These are phyloP conservation scores for Stegostoma tigrinum DNA, from an alignment of 2,113 vertebrate genomes.

Conservation along the genomic window DNA sequence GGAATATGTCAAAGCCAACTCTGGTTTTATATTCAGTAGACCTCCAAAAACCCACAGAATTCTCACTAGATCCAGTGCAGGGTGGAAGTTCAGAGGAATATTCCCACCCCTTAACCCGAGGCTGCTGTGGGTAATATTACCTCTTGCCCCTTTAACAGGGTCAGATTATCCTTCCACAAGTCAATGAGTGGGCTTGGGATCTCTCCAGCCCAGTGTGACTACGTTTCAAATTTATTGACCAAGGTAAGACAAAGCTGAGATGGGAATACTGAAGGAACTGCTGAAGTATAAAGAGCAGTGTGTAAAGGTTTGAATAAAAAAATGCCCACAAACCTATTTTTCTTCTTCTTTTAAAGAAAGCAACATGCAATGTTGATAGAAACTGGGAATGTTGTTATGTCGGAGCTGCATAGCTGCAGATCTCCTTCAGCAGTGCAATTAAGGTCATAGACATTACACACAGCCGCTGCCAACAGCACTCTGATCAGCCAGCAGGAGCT, in stretches of 20 bases:
- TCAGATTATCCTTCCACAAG: neutral
- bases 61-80: neutral
- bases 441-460: conserved; percentile 23
- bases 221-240: neutral
- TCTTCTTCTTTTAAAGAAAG: neutral
- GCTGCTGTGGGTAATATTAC: neutral
- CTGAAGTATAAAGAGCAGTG: neutral
- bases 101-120: neutral
- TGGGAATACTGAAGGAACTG: neutral
- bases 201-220: neutral
- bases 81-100: neutral
- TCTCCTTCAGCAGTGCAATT: conserved; percentile 27
- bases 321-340: neutral
- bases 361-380: neutral
- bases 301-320: neutral
- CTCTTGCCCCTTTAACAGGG: neutral
- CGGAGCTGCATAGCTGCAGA: neutral
- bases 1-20: neutral
- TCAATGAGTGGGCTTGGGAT: neutral
- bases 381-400: neutral
- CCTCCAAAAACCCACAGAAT: neutral
- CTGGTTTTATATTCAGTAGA: neutral
- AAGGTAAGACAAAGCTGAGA: neutral
- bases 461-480: neutral
- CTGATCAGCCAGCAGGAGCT: conserved; percentile 24